These are phyloP conservation scores for Oryzias curvinotus DNA, from an alignment of 2,113 vertebrate genomes.

Conservation along the genomic window DNA sequence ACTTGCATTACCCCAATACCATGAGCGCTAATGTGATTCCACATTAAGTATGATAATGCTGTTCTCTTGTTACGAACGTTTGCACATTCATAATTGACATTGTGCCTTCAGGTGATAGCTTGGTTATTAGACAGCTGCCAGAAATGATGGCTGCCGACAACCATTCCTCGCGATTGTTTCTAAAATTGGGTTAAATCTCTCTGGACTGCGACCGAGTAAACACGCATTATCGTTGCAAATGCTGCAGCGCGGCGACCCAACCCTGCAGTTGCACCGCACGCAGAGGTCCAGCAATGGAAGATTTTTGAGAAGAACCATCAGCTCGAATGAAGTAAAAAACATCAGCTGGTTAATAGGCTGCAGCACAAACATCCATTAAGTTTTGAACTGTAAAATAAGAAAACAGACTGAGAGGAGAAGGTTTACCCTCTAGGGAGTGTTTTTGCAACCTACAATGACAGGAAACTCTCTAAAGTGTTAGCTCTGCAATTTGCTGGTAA, in stretches of 20 bases:
- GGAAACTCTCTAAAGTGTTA: slow-evolving; percentile 42
- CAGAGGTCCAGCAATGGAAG: not conserved
- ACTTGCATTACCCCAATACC: slow-evolving; percentile 22
- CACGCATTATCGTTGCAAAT: too few species aligned
- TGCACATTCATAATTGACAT: slow-evolving; percentile 45
- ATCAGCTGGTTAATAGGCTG: slow-evolving; percentile 13
- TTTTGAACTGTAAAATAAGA: slow-evolving; percentile 35
- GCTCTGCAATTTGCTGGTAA: slow-evolving; percentile 38
- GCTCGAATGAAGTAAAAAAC: not conserved
- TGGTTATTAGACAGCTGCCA: slow-evolving; percentile 24
- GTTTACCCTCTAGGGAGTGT: slow-evolving; percentile 34
- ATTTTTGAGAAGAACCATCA: not conserved
- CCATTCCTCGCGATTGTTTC: slow-evolving; percentile 7
- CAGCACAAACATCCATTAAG: slow-evolving; percentile 19
- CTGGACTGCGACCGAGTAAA: too few species aligned
- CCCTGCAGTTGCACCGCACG: slow-evolving; percentile 9
- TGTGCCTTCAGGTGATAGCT: slow-evolving; percentile 24
- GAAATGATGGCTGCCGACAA: slow-evolving; percentile 19
- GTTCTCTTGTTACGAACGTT: slow-evolving; percentile 43
- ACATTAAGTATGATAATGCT: slow-evolving; percentile 59
- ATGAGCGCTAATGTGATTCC: slow-evolving; percentile 41
- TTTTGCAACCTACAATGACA: slow-evolving; percentile 40
- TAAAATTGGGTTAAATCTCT: not conserved
- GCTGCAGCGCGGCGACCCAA: too few species aligned
- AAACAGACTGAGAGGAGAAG: slow-evolving; percentile 16